A percentile compares a stretch with the other conserved stretches of the same genome.
phyloP scores from a whole-genome alignment of 2,888 invertebrate genomes.

The Scaptomyza polygonia region DNA sequence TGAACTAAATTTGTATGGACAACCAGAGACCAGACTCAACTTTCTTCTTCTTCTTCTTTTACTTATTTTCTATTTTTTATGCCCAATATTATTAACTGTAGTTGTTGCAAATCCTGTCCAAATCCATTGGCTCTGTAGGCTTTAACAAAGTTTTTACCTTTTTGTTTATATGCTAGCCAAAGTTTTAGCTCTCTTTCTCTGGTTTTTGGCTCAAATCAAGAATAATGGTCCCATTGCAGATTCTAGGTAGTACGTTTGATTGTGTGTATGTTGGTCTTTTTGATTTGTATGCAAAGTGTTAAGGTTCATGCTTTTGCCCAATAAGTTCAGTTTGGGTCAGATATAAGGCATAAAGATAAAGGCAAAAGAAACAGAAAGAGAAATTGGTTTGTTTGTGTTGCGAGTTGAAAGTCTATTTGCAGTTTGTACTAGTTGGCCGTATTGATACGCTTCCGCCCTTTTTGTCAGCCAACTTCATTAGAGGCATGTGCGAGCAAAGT shows the following conservation, averaged over 20 bases:
- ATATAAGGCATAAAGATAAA: conserved; percentile 12
- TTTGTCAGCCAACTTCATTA: conserved; percentile 66
- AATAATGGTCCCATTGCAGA: conserved; percentile 76
- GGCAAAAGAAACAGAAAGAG: conserved; percentile 11
- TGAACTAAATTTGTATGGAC: conserved; percentile 59
- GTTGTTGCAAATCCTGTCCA: conserved; percentile 68
- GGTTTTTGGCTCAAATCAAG: conserved; percentile 65
- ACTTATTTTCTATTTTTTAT: too few relatives aligned
- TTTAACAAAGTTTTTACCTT: conserved; percentile 59
- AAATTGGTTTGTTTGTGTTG: conserved; percentile 66
- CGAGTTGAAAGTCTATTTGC: conserved; percentile 51
- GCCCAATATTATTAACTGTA: conserved; percentile 71
- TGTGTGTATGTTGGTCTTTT: conserved; percentile 51
- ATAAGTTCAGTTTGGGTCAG: conserved; percentile 53
- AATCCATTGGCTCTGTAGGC: conserved; percentile 67
- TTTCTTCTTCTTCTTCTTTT: conserved; percentile 27
- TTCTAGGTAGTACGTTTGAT: conserved; percentile 46
- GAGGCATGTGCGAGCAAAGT: conserved; percentile 49
- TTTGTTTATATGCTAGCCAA: conserved; percentile 73
- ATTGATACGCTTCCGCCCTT: conserved; percentile 65
- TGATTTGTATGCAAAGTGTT: conserved; percentile 78
- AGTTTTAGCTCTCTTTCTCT: conserved; percentile 24
- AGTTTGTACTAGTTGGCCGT: conserved; percentile 67
- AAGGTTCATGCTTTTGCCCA: conserved; percentile 59
- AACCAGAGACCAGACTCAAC: conserved; percentile 40